Base-by-base conservation (phyloP, 2,888 invertebrate species). In the Heliconius aoede region DNA sequence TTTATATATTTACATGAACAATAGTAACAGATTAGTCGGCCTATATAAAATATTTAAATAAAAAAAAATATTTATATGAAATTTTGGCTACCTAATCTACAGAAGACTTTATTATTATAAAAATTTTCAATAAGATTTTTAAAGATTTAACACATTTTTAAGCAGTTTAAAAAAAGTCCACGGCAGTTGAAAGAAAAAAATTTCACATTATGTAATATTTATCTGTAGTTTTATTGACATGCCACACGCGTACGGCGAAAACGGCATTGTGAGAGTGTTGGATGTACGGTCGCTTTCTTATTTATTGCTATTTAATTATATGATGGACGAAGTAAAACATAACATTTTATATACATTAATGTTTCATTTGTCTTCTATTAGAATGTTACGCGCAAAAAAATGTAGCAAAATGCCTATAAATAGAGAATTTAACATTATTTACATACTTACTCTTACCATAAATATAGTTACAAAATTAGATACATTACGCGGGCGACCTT, bases 251-350 rank as follows among this genome's bases (percentile, higher is more conserved):
- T 55, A 28, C 30, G 71, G 75, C 75, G 75, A 76, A 72, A 72
- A 72, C 58, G 21, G 72, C 67, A 24, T 62, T 46, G 75, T 65
- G 75, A 75, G 75, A 76, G 72, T 75, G 61, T 64, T n/a, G 21
- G 15, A 55, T 64, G 40, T 69, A 69, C 69, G 61, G 21, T n/a
- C 46, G 72, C 75, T 72, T 76, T 76, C 75, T 76, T 72, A 72
- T 76, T 72, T 73, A 73, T 64, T 32, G 26, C 74, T 40, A 71
- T 64, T 71, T 55, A 64, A 55, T 72, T 71, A 64, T 26, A 75
- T 46, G 15, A 40, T 60, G 60, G 58, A 60, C 40, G 68, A 74
- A 26, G n/a, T 18, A 61, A 61, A 40, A 60, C 40, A 68, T 30
- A 36, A 28, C 65, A 40, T 36, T 65, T 40, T 65, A 65, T 65